phyloP scores from a whole-genome alignment of 2,113 vertebrate species.

The Sialia sialis region DNA sequence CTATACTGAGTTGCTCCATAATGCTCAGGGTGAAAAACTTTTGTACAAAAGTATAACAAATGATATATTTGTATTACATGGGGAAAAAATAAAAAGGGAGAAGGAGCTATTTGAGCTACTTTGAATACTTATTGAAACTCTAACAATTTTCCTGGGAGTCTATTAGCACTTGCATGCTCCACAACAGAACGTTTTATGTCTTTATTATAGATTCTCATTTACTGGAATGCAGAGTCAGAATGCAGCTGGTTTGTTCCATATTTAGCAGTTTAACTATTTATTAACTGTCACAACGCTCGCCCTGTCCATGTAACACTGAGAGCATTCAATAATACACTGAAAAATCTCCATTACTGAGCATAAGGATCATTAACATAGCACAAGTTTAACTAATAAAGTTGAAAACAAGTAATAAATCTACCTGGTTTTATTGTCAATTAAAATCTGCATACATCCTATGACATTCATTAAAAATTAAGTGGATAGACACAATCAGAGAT shows the following conservation, averaged over 20 bases:
- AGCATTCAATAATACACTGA: not conserved
- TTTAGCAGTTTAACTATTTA: not conserved
- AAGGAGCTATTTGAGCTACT: not conserved
- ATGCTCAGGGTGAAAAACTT: not conserved
- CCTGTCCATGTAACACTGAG: not conserved
- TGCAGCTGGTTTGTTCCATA: not conserved
- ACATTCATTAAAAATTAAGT: slow-evolving; percentile 65
- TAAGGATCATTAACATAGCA: slow-evolving; percentile 16
- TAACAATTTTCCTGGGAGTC: not conserved
- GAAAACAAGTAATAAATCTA: slow-evolving; percentile 57
- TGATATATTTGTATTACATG: not conserved
- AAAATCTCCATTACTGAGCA: not conserved
- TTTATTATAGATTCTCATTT: not conserved
- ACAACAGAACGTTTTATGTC: not conserved
- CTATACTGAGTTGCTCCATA: not conserved
- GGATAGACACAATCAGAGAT: slow-evolving; percentile 44
- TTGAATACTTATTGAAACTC: not conserved
- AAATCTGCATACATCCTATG: slow-evolving; percentile 28
- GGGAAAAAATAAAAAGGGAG: not conserved
- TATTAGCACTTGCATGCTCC: not conserved
- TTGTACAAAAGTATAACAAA: not conserved
- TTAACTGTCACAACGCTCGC: not conserved
- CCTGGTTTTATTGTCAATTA: slow-evolving; percentile 55
- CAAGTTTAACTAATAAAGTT: slow-evolving; percentile 47
- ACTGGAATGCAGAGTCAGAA: not conserved